Percentiles rank a stretch among this genome's conserved stretches.
Evolutionary conservation across 2,888 invertebrate genomes (phyloP).

Genomic region (Cryptus armator): DNA sequence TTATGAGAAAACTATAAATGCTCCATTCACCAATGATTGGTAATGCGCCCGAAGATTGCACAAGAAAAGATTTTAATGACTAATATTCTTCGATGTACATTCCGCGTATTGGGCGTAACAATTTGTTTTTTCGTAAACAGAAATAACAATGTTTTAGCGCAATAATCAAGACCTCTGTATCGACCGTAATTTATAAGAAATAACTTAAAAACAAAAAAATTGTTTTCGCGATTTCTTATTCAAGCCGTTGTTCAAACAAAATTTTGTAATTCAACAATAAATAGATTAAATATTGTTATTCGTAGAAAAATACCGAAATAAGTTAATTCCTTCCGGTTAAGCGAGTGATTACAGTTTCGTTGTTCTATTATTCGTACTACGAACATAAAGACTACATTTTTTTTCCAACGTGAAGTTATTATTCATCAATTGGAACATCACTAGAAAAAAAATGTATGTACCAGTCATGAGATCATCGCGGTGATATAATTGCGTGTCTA

Average conservation of each 20-base stretch:
- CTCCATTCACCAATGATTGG: neutral
- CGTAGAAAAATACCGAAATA: neutral
- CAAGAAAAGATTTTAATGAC: neutral
- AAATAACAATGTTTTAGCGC: neutral
- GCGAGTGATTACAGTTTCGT: too few species aligned
- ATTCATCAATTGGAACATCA: constrained; percentile 27
- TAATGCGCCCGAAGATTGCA: constrained; percentile 9
- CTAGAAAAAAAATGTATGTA: constrained; percentile 15
- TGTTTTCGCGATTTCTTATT: too few species aligned
- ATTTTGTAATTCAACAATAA: neutral
- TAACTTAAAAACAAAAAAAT: too few species aligned
- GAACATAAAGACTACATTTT: neutral
- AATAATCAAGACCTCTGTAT: neutral
- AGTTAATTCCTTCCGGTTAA: neutral
- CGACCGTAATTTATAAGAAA: neutral
- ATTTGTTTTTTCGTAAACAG: neutral
- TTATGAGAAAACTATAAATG: constrained; percentile 41
- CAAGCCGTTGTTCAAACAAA: neutral
- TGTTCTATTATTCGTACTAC: neutral
- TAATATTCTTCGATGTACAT: neutral
- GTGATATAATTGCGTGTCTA: constrained; percentile 20
- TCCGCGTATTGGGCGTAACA: neutral
- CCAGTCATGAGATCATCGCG: constrained; percentile 51
- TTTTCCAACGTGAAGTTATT: constrained; percentile 17
- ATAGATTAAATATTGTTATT: neutral